Percentiles rank a stretch among this genome's conserved stretches.
These are phyloP conservation scores for Habrosyne pyritoides DNA, from an alignment of 2,888 invertebrate genomes.

Conservation along the genomic window DNA sequence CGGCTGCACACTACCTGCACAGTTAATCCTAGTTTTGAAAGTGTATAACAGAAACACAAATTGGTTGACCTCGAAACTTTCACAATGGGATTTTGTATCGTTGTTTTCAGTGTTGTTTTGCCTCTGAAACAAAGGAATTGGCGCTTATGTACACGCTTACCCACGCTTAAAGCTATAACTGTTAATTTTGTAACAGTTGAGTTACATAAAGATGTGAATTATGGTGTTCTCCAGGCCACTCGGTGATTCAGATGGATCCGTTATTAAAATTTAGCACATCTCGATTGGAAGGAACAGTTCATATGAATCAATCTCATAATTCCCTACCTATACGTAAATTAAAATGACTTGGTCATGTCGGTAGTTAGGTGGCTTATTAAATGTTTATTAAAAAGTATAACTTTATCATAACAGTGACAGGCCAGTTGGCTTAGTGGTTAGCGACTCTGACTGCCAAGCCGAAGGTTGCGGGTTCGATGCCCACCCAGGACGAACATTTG, in stretches of 20 bases:
- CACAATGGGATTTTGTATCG: constrained; percentile 47
- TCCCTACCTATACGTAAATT: neutral
- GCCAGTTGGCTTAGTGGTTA: too few relatives aligned
- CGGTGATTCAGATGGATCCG: constrained; percentile 57
- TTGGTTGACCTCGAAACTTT: constrained; percentile 53
- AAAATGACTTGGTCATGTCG: neutral
- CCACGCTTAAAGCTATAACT: constrained; percentile 58
- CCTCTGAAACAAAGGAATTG: constrained; percentile 54
- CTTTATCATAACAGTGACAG: too few relatives aligned
- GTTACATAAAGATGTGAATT: constrained; percentile 67
- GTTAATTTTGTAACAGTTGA: constrained; percentile 70
- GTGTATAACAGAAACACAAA: constrained; percentile 40
- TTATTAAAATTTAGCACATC: constrained; percentile 37
- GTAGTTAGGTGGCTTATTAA: neutral
- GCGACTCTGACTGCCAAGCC: too few relatives aligned
- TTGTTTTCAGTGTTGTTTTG: constrained; percentile 52
- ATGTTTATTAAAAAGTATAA: too few relatives aligned
- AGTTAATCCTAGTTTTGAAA: constrained; percentile 24
- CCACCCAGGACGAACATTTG: too few relatives aligned
- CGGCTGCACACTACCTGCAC: constrained; percentile 13
- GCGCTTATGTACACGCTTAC: constrained; percentile 33
- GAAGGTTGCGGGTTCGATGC: too few relatives aligned
- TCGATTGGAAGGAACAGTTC: neutral
- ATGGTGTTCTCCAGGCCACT: constrained; percentile 38
- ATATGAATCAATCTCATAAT: neutral